phyloP scores from a whole-genome alignment of 2,113 vertebrate species.

The Ceratotherium simum region DNA sequence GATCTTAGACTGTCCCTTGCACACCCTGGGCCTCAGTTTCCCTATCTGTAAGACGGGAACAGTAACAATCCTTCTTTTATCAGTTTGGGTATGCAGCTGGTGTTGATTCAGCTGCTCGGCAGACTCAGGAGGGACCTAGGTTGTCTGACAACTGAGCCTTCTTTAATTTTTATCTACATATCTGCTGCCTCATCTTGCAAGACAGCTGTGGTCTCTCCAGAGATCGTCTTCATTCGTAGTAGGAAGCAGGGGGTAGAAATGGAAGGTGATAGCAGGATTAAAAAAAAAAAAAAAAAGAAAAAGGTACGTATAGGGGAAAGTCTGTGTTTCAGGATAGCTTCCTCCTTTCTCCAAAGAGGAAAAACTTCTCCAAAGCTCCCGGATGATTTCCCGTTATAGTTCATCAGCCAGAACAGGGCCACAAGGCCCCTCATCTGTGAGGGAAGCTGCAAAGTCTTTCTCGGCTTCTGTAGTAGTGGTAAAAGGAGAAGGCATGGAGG shows the following conservation, averaged over 20 bases:
- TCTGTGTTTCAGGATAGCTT: neutral
- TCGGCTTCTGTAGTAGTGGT: neutral
- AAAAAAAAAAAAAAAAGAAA: too few species aligned
- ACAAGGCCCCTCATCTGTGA: neutral
- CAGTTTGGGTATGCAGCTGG: neutral
- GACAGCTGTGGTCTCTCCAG: neutral
- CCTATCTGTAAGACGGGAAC: neutral
- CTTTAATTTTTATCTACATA: neutral
- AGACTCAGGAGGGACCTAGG: neutral
- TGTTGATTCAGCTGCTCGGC: neutral
- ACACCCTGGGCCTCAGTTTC: neutral
- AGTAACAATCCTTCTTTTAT: neutral
- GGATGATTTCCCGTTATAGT: neutral
- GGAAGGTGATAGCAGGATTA: neutral
- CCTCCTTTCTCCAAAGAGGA: neutral
- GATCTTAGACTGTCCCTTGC: neutral
- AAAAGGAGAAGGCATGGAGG: neutral
- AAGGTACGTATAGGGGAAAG: rapidly evolving
- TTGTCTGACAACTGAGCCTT: neutral
- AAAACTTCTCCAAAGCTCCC: neutral
- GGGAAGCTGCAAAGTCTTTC: neutral
- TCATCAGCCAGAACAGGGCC: neutral
- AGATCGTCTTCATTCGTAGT: neutral
- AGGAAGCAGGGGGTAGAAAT: neutral
- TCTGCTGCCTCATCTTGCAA: neutral